Base-by-base conservation (phyloP, 2,888 invertebrate species). In the Eremobia ochroleuca region DNA sequence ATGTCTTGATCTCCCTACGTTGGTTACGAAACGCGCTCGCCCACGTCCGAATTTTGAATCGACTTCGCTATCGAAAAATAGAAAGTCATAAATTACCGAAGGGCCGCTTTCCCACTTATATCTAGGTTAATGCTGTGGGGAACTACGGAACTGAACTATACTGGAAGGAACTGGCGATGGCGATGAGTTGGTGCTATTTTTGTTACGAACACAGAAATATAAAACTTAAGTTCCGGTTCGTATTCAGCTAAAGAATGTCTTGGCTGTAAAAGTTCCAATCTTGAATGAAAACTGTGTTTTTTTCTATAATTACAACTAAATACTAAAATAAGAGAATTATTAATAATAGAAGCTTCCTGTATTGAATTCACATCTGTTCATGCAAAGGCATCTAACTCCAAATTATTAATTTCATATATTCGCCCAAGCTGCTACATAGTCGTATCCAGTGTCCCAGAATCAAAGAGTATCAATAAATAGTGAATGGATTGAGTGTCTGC, bases 41-140 rank as follows among this genome's bases (percentile, higher is more conserved):
- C 96, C 96, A 96, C 96, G 92, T 91, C 90, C 90, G 90, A 95
- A 94, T 93, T 93, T 93, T 92, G 90, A 92, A 93, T 92, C 92
- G 91, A 93, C 93, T 94, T 93, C 91, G 93, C 94, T 94, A 95
- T 95, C 94, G 94, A 96, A 96, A 96, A 96, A 96, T 96, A 96
- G 96, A 97, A 97, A 97, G 96, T 95, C 93, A 95, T 94, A 93
- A 94, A 95, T 96, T 92, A 91, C 90, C 87, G 87, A 95, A 95
- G 95, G 95, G 95, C 95, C 93, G 94, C 96, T 96, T 95, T 95
- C 94, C 93, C 91, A 90, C 88, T 90, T 89, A 90, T 93, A 95
- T 94, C 94, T 96, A 87, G 95, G 95, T 95, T 94, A 94, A 92
- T 91, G 89, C 82, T 90, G 86, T 85, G 89, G 89, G 85, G 86